Percentiles rank a stretch among this genome's conserved stretches.
Conservation (phyloP, 2,113 vertebrate genomes). For the Burhinus oedicnemus region DNA sequence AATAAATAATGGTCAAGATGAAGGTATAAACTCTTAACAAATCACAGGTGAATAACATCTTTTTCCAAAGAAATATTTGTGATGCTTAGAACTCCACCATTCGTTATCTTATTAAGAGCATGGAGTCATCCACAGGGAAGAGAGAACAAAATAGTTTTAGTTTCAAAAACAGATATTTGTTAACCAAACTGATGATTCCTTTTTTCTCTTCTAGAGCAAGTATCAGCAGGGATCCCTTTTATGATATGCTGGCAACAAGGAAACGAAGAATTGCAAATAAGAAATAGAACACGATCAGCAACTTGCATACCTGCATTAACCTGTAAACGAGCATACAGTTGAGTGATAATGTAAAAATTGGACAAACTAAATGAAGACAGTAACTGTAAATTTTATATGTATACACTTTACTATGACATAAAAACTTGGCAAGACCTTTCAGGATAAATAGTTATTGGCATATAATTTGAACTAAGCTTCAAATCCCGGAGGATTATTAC, state of each 20-base stretch:
- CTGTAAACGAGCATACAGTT: not conserved
- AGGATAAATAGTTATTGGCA: not conserved
- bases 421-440: not conserved
- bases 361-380: not conserved
- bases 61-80: not conserved
- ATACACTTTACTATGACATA: not conserved
- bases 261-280: constrained; percentile 96
- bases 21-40: not conserved
- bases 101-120: not conserved
- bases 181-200: not conserved
- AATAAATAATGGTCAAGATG: not conserved
- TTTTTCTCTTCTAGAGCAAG: constrained; percentile 85
- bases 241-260: constrained; percentile 97
- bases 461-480: not conserved
- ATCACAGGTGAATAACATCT: not conserved
- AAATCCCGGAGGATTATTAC: not conserved
- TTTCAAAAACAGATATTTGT: not conserved
- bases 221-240: constrained; percentile 98
- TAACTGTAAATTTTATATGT: not conserved
- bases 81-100: not conserved
- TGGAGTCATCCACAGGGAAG: not conserved
- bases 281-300: constrained; percentile 78
- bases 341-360: not conserved
- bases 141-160: not conserved
- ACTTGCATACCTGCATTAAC: not conserved